Base-by-base conservation (phyloP, 2,888 invertebrate species). In the Chirona hameri region DNA sequence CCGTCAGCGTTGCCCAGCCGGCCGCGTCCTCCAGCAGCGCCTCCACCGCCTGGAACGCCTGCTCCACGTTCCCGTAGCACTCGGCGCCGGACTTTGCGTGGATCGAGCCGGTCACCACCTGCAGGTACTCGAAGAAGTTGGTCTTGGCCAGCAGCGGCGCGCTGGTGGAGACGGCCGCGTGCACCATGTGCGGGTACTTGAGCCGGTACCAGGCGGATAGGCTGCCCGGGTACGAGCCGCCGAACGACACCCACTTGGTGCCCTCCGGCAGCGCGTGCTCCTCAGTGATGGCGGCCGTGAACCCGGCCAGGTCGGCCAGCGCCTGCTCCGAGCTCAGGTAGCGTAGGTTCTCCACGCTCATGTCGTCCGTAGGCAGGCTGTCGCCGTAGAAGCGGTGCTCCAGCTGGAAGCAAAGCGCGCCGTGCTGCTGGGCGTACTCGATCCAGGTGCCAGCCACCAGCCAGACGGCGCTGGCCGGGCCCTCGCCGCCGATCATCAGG, bases 301-400 rank as follows among this genome's bases (percentile, higher is more conserved):
- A 98, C 85, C 91, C 90, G 0, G 97, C 96, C 83, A 97, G 89
- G 89, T 98, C 98, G 0, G 94, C 95, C 72, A 91, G 86, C 21
- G 90, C 91, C 86, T 91, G 91, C 82, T 89, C 88, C 84, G 90
- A 90, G 84, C 84, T 94, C 79, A 98, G 89, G 87, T 92, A 97
- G 81, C 90, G 89, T 83, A 98, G 89, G 88, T 95, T 97, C 84
- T 94, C 92, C 0, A 92, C 91, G 82, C 93, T 93, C 84, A 95
- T 88, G 88, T 98, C 94, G 81, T 87, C 86, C 9, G 95, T 95
- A 7, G 5, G 98, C 86, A 92, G 94, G 87, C 97, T 97, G 87
- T 95, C 91, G 82, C 98, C 98, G 90, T 98, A 98, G 89, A 91
- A 98, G 83, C 98, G 91, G 79, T 98, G 98, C 88, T 98, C 98